Conservation (phyloP, 2,113 vertebrate genomes). For the Platysteira castanea region DNA sequence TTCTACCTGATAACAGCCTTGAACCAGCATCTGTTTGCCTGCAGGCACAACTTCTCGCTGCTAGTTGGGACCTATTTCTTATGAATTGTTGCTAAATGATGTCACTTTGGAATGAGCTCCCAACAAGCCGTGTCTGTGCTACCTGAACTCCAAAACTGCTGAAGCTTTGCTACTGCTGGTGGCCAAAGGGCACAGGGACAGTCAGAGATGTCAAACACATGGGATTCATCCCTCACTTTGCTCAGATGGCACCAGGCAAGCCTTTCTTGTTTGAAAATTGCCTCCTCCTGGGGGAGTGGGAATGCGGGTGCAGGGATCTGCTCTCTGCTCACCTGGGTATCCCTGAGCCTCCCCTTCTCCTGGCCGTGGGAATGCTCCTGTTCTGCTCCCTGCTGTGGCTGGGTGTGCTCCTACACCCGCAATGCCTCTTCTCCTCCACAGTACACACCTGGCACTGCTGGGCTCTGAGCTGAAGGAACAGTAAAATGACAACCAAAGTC, state of each 20-base stretch:
- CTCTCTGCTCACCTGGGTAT: fast-evolving
- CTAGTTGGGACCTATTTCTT: slow-evolving; percentile 55
- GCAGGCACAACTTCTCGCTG: not conserved
- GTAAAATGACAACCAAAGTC: not conserved
- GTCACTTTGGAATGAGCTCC: slow-evolving; percentile 34
- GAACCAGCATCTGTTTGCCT: slow-evolving; percentile 58
- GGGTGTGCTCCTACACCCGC: not conserved
- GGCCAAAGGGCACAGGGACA: not conserved
- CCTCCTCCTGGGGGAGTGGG: not conserved
- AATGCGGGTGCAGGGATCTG: not conserved
- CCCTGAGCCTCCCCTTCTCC: not conserved
- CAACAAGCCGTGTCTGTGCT: not conserved
- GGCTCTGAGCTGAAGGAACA: not conserved
- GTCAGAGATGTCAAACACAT: fast-evolving
- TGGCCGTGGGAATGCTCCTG: not conserved
- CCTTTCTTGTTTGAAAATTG: not conserved
- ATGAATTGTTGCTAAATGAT: slow-evolving; percentile 45
- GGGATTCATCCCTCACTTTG: not conserved
- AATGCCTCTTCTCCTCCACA: not conserved
- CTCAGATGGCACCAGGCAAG: not conserved
- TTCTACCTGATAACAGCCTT: slow-evolving; percentile 34
- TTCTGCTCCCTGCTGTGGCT: not conserved
- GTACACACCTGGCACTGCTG: not conserved
- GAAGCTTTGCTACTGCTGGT: not conserved
- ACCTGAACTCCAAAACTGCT: not conserved